Conservation (phyloP, 1,140 invertebrate genomes). For the Adelges cooleyi region DNA sequence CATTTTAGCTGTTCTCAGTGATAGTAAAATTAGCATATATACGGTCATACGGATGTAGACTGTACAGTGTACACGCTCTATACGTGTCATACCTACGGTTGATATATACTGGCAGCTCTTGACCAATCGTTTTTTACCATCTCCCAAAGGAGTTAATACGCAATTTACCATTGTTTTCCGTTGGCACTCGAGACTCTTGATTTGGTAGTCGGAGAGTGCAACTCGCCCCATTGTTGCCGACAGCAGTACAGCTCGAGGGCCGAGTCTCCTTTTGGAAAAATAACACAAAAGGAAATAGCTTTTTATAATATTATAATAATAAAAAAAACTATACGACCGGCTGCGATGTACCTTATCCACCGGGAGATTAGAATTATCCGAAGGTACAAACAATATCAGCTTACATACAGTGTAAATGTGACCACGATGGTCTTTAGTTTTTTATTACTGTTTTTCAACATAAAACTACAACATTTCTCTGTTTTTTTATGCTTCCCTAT, state of each 20-base stretch:
- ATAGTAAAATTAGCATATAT: no score
- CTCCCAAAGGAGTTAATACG: neutral
- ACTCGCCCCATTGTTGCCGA: slow-evolving; percentile 5
- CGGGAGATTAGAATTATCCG: no score
- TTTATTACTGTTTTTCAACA: no score
- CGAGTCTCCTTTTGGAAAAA: neutral
- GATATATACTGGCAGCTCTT: neutral
- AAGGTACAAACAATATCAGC: no score
- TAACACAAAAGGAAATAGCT: neutral
- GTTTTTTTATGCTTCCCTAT: no score
- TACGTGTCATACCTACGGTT: no score
- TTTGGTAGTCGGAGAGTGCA: neutral
- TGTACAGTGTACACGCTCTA: no score
- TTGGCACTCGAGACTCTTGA: slow-evolving; percentile 1
- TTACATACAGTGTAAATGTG: no score
- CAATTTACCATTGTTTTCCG: slow-evolving; percentile 4
- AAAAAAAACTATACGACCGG: neutral
- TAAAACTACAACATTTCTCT: no score
- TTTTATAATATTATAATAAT: neutral
- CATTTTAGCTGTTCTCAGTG: no score
- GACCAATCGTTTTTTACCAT: slow-evolving; percentile 4
- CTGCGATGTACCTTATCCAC: neutral
- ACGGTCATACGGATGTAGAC: no score
- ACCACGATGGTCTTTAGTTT: no score
- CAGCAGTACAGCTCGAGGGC: neutral